Percentiles rank a stretch among this genome's conserved stretches.
Conservation (phyloP, 2,888 invertebrate species). For the Agrotis exclamationis region DNA sequence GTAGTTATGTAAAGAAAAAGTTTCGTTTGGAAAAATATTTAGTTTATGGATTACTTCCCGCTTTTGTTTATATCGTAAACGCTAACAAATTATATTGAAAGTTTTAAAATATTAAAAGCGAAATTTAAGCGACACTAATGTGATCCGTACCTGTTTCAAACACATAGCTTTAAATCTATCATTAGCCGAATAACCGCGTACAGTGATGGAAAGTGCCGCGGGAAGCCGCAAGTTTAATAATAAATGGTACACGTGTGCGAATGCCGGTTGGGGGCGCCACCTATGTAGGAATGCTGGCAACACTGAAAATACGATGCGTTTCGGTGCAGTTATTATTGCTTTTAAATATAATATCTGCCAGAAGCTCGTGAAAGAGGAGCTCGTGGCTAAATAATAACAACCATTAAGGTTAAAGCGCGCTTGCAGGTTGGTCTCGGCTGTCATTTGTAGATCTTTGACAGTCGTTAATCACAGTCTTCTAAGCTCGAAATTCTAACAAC, state of each 20-base stretch:
- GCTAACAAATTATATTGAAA: too few relatives aligned
- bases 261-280: constrained; percentile 39
- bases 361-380: too few relatives aligned
- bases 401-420: too few relatives aligned
- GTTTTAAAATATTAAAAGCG: constrained; percentile 2
- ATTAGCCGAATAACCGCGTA: constrained; percentile 39
- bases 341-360: too few relatives aligned
- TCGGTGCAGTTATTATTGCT: constrained; percentile 8
- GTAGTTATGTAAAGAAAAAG: neutral
- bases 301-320: constrained; percentile 16
- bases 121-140: constrained; percentile 16
- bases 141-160: constrained; percentile 11
- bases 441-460: too few relatives aligned
- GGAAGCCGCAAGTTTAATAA: constrained; percentile 56
- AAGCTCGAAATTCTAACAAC: too few relatives aligned
- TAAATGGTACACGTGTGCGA: constrained; percentile 46
- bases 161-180: constrained; percentile 43
- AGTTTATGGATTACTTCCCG: too few relatives aligned
- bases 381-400: too few relatives aligned
- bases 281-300: constrained; percentile 33
- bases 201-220: constrained; percentile 42
- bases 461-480: too few relatives aligned
- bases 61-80: neutral
- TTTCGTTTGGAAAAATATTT: neutral
- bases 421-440: too few relatives aligned